Evolutionary conservation across 2,888 invertebrate genomes (phyloP), one percentile per base, ranked within the genome.

Genomic region (Cerceris ruficornis): DNA sequence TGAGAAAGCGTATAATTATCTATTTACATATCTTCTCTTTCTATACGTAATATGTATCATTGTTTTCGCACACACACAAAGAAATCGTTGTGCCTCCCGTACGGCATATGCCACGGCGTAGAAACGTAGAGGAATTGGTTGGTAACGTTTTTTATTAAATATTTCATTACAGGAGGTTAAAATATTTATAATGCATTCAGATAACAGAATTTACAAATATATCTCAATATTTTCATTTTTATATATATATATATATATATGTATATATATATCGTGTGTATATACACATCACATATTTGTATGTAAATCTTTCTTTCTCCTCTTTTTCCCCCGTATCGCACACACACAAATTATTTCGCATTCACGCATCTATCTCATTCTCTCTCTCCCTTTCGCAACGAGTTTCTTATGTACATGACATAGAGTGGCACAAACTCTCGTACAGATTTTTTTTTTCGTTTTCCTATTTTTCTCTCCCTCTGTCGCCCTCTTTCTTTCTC

Each of bases 141-240:
- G 90, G 90, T 91, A 90, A 91, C 88, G 89, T 91, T 91, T 90
- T 90, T 91, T 91, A 90, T 91, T 91, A 89, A 91, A 90, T 91
- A 90, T 90, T 90, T 90, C 77, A 91, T 91, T 92, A 92, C 91
- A 91, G 91, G 91, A 91, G 91, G 90, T 91, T 91, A 92, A 91
- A 91, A 91, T 92, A 92, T 92, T 88, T 87, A 89, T 90, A 90
- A 90, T 91, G 89, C 86, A 90, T 90, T 90, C 88, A 88, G 88
- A 89, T 91, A 91, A 91, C 91, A 91, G 91, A 91, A 90, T 91
- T 91, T 92, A 91, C 91, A 92, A 91, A 91, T 92, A 90, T 91
- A 91, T 91, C 88, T 90, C 90, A 88, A 87, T 89, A 88, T 88
- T 86, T 83, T 69, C 78, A 83, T 64, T 65, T 70, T 76, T 61